phyloP scores from a whole-genome alignment of 2,797 vertebrate genomes.

The Parotocinclus haroldoi region DNA sequence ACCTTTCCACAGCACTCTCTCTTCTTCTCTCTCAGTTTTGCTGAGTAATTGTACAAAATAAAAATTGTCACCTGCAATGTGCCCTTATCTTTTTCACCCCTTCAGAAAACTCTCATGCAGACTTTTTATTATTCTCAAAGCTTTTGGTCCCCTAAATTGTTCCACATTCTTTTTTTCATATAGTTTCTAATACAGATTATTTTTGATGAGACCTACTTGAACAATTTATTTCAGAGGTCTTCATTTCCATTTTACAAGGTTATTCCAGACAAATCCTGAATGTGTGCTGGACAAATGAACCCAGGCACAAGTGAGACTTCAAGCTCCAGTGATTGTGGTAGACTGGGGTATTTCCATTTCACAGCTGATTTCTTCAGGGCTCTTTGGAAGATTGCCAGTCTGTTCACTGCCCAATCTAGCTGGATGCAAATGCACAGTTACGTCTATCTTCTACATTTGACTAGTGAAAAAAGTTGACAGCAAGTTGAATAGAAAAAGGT shows the following conservation, averaged over 20 bases:
- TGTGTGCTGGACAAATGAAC: conserved; percentile 44
- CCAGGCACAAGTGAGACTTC: conserved; percentile 29
- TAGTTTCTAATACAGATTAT: too few species aligned
- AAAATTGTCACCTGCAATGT: too few species aligned
- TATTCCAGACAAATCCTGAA: conserved; percentile 34
- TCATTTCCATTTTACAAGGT: conserved; percentile 32
- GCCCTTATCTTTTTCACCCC: too few species aligned
- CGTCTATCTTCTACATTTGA: conserved; percentile 20
- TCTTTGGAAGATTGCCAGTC: conserved; percentile 36
- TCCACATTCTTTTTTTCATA: too few species aligned
- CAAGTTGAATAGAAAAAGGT: too few species aligned
- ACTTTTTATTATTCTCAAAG: too few species aligned
- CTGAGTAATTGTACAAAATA: not conserved
- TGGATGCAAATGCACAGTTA: conserved; percentile 24
- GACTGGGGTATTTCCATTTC: conserved; percentile 49
- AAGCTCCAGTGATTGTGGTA: conserved; percentile 37
- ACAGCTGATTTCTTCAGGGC: conserved; percentile 45
- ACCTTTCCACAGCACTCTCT: conserved; percentile 10
- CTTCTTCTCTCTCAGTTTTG: conserved; percentile 4
- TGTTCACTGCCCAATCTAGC: conserved; percentile 30
- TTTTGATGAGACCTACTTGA: not conserved
- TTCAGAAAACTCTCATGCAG: too few species aligned
- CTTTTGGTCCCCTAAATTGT: too few species aligned
- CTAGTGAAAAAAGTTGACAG: conserved; percentile 1
- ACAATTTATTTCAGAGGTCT: conserved; percentile 32